Evolutionary conservation across 1,140 invertebrate species (phyloP), one percentile per base, ranked within the genome.

Genomic region (Sminthurinus signatus): DNA sequence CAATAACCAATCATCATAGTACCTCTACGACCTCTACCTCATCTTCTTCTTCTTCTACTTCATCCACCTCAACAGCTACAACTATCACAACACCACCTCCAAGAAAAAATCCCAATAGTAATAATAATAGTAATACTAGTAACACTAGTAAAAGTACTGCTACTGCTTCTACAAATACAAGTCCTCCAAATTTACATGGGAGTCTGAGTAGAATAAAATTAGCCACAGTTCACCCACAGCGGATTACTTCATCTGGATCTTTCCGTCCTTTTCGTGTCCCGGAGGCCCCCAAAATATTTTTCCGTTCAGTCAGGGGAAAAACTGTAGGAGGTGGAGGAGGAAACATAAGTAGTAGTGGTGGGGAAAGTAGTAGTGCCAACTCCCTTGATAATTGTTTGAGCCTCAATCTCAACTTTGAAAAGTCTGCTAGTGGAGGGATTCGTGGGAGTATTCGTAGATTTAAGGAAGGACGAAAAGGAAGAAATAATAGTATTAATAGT

Each of bases 221-320:
- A 23, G 67, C 68, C 23, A 72, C 67, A 32, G 65, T 70, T 14
- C 68, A 63, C 21, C 70, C 72, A 2, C 70, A 69, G 48, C 36
- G 70, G 51, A 65, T 72, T 54, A 29, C 65, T 3, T 69, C 67
- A 1, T 58, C 54, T 29, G 62, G 65, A 10, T 67, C 62, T 23
- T 67, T 71, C 25, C 69, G 69, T 31, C 70, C 70, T 21, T 71
- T 72, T 56, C 62, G 68, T 21, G 42, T 70, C 36, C 70, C 72
- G 27, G 70, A 72, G 51, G 70, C 63, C 12, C 64, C 72, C 0
- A 65, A 67, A 65, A 65, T 68, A 23, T 60, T 66, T 4, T 73
- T 73, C 52, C 46, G 65, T 2, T 72, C 70, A 14, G 60, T 73
- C 31, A 62, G 72, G 29, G 63, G 57, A 32, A 65, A 52, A 60